phyloP scores from a whole-genome alignment of 92 coral and sea anemone species.

The Zoanthus gigantus region DNA sequence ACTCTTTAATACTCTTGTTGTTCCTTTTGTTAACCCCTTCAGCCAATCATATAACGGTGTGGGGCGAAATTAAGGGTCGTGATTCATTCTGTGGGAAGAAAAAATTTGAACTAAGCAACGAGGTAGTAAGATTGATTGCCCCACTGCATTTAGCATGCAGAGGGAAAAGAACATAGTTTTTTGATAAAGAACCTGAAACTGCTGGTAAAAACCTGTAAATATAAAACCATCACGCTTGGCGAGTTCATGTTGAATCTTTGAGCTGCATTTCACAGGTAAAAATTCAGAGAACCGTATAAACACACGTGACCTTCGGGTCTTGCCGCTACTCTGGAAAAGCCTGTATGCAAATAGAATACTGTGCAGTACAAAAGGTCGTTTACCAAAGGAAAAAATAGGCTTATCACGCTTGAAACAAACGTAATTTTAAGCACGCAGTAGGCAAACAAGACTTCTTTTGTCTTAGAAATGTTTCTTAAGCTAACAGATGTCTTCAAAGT shows the following conservation, averaged over 20 bases:
- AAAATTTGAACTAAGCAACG: background rate
- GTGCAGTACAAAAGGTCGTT: constrained; percentile 46
- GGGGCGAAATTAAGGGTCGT: constrained; percentile 28
- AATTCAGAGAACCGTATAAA: constrained; percentile 4
- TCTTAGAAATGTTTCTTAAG: constrained; percentile 89
- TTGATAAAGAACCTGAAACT: constrained; percentile 50
- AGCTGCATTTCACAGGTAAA: constrained; percentile 43
- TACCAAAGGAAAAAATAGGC: constrained; percentile 26
- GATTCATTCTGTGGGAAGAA: constrained; percentile 53
- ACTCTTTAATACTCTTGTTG: constrained; percentile 71
- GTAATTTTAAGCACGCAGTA: constrained; percentile 90
- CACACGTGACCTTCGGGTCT: constrained; percentile 38
- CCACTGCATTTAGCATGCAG: constrained; percentile 38
- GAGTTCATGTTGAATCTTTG: constrained; percentile 37
- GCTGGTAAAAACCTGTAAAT: constrained; percentile 59
- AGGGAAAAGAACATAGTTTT: constrained; percentile 37
- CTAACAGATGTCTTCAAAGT: constrained; percentile 77
- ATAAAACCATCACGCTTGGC: constrained; percentile 39
- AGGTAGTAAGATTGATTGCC: background rate
- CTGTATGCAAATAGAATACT: constrained; percentile 53
- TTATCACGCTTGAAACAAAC: constrained; percentile 89
- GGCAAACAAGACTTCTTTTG: constrained; percentile 76
- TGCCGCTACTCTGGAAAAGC: background rate
- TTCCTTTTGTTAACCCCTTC: constrained; percentile 73
- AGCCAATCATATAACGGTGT: constrained; percentile 76